Percentiles rank a stretch among this genome's conserved stretches.
Evolutionary conservation across 30 jellyfish, hydroid and myxozoan species (phyloP).

Genomic region (Sanderia malayensis): DNA sequence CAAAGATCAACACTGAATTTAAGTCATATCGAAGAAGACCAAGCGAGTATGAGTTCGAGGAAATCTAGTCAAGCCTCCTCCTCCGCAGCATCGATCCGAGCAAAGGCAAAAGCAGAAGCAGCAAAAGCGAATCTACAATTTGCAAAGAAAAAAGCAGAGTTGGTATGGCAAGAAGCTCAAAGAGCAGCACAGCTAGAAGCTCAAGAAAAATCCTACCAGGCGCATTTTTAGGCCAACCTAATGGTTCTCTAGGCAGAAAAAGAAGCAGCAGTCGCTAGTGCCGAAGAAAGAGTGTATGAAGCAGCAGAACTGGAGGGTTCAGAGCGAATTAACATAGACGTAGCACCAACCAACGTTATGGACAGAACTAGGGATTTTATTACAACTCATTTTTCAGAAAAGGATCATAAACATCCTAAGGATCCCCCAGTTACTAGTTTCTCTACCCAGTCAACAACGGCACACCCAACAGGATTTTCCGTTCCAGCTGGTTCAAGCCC

Average conservation of each 20-base stretch:
- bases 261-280: slow-evolving; percentile 33
- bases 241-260: slow-evolving; percentile 21
- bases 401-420: not conserved
- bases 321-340: slow-evolving; percentile 5
- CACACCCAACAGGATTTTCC: not conserved
- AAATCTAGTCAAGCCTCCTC: not conserved
- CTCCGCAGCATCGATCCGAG: not conserved
- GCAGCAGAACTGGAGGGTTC: slow-evolving; percentile 18
- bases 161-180: slow-evolving; percentile 5
- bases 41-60: not conserved
- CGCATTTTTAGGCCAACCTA: not conserved
- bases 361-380: slow-evolving; percentile 17
- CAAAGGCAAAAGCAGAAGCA: slow-evolving; percentile 27
- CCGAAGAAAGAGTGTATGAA: slow-evolving; percentile 17
- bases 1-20: not conserved
- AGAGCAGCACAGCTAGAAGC: slow-evolving; percentile 21
- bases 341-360: not conserved
- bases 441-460: not conserved
- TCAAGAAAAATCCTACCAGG: slow-evolving; percentile 4
- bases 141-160: slow-evolving; percentile 16
- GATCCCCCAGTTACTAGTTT: not conserved
- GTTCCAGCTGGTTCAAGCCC: not conserved
- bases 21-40: not conserved
- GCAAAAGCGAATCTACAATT: slow-evolving; percentile 20
- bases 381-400: not conserved